phyloP scores from a whole-genome alignment of 1,140 invertebrate species.

The Aleiodes sp. region DNA sequence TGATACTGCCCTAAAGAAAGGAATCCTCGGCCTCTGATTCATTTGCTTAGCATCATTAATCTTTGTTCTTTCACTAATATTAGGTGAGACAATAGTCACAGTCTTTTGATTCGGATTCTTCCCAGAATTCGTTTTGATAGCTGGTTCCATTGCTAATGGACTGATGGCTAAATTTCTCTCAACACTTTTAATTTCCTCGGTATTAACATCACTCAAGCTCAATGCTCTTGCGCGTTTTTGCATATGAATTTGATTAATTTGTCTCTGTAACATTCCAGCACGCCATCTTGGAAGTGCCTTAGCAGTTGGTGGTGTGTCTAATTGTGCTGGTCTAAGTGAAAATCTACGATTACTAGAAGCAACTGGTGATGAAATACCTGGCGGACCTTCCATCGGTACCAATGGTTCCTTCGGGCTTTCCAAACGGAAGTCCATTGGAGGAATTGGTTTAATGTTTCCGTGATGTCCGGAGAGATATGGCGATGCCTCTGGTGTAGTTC shows the following conservation, averaged over 20 bases:
- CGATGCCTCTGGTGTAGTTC: conserved; percentile 43
- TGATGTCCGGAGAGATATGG: conserved; percentile 47
- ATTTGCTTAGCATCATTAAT: neutral
- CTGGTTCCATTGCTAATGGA: conserved; percentile 48
- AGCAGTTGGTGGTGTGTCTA: conserved; percentile 33
- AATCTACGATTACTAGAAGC: conserved; percentile 42
- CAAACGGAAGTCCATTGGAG: conserved; percentile 42
- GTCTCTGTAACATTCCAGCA: conserved; percentile 58
- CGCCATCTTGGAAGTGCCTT: conserved; percentile 57
- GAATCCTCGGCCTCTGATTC: neutral
- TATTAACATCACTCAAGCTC: conserved; percentile 59
- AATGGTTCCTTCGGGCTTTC: conserved; percentile 55
- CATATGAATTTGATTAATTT: conserved; percentile 54
- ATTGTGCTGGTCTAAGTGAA: conserved; percentile 48
- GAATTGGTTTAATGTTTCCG: conserved; percentile 15
- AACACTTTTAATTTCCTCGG: conserved; percentile 36
- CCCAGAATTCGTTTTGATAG: conserved; percentile 34
- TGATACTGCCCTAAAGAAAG: conserved; percentile 22
- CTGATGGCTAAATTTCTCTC: conserved; percentile 42
- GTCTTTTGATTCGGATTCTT: conserved; percentile 48
- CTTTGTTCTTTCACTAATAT: neutral
- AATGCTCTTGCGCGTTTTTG: conserved; percentile 56
- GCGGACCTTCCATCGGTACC: conserved; percentile 50
- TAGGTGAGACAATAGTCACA: conserved; percentile 56
- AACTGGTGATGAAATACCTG: conserved; percentile 52